Evolutionary conservation across 2,888 invertebrate species (phyloP), one percentile per base, ranked within the genome.

Genomic region (Tribolium freemani): DNA sequence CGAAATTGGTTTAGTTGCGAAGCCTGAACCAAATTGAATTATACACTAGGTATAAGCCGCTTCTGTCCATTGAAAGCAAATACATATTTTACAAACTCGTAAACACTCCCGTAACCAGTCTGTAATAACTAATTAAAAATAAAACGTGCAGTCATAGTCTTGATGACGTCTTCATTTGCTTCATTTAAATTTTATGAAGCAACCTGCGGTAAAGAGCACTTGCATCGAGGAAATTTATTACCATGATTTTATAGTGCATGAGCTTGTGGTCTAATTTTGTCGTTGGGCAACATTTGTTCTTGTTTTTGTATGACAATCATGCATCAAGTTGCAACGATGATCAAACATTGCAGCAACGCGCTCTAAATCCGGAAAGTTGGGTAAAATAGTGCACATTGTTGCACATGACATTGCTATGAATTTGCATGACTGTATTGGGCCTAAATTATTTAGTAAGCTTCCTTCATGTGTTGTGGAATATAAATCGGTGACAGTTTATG

Each of bases 171-270:
- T 64, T 64, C 64, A 44, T 53, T 53, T 51, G 16, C 38, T 56
- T 46, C 46, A 64, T 64, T 45, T 45, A 60, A 60, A 60, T 60
- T 60, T 60, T 46, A 60, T 60, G 60, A 46, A 60, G 60, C 60
- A 46, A 60, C 44, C 45, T 60, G 45, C 46, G 60, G 60, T 53
- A 53, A 30, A 53, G 20, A 50, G 61, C 61, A 16, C 44, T 51
- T 53, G 53, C 53, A 53, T 13, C 44, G 4, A 9, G n/a, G 10
- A n/a, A 56, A 66, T 45, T 60, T 46, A 46, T 60, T 54, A 11
- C 54, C 26, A 20, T n/a, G 51, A 51, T 16, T 44, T 45, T 20
- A 38, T 20, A 38, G 58, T 11, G 16, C n/a, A 58, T n/a, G 20
- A 54, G 54, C 9, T 54, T 45, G 58, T 16, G 45, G 60, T 21